Evolutionary conservation across 1,140 invertebrate species (phyloP), one percentile per base, ranked within the genome.

Genomic region (Streblospio benedicti): DNA sequence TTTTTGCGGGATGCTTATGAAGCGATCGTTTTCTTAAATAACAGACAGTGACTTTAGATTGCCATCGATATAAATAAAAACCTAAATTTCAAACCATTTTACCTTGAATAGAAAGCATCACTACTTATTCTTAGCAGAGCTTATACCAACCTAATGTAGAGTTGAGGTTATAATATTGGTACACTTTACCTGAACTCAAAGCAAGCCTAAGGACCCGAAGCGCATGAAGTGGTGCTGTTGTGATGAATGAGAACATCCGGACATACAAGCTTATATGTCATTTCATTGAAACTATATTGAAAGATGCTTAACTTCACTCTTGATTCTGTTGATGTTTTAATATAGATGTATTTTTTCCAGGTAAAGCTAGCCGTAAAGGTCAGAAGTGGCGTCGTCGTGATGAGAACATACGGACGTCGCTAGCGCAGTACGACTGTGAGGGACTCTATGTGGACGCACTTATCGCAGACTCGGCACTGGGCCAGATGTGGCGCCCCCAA

Each of bases 381-480:
- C 79, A 78, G 67, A 81, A 88, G 83, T 79, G 76, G 38, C 81
- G 93, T 45, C 84, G 84, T 50, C 82, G 83, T 61, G 89, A 93
- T 71, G 93, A 97, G 81, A 91, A 85, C 74, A 85, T 97, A 12
- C 79, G 80, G 23, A 80, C 85, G 0, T 97, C 97, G 77, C 85
- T 97, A 78, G 76, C 81, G 65, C 91, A 97, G 72, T 97, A 97
- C 78, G 85, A 85, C 23, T 81, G 86, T 44, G 81, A 82, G 61
- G 79, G 84, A 31, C 80, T 81, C 56, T 95, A 93, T 76, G 65
- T 97, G 25, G 93, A 97, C 77, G 87, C 92, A 1, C 67, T 95
- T 1, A 87, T 96, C 4, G 89, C 89, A 56, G 93, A 97, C 80
- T 88, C 92, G 69, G 90, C 93, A 0, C 78, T 84, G 64, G 84